Evolutionary conservation across 2,888 invertebrate genomes (phyloP).

Genomic region (Euproctis similis): DNA sequence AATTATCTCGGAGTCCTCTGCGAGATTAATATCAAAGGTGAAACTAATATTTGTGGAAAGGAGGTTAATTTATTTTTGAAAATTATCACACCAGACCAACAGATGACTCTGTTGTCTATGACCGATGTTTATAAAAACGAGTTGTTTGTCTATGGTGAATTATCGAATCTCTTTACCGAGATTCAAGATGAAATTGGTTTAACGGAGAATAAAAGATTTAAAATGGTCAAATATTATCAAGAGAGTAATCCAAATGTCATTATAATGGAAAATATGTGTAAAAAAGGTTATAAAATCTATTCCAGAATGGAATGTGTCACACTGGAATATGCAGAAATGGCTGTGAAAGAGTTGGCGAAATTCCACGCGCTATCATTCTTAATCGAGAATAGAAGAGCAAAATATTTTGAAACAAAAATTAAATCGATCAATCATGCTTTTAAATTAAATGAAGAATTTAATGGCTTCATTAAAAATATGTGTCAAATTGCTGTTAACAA

Average conservation of each 20-base stretch:
- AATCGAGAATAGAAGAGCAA: slow-evolving; percentile 27
- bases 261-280: slow-evolving; percentile 24
- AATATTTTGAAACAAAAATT: slow-evolving; percentile 33
- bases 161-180: slow-evolving; percentile 19
- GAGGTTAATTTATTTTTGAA: slow-evolving; percentile 38
- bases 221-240: slow-evolving; percentile 17
- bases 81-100: slow-evolving; percentile 18
- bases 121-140: slow-evolving; percentile 25
- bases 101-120: slow-evolving; percentile 19
- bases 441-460: slow-evolving; percentile 18
- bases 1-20: slow-evolving; percentile 28
- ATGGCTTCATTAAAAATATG: slow-evolving; percentile 21
- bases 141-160: slow-evolving; percentile 30
- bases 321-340: slow-evolving; percentile 30
- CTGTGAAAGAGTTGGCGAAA: slow-evolving; percentile 36
- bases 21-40: slow-evolving; percentile 30
- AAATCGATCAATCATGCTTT: slow-evolving; percentile 18
- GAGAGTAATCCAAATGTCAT: slow-evolving; percentile 5
- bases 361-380: slow-evolving; percentile 39
- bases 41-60: slow-evolving; percentile 21
- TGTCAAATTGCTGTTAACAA: slow-evolving; percentile 14
- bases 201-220: slow-evolving; percentile 17
- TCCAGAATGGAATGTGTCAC: slow-evolving; percentile 30
- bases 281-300: slow-evolving; percentile 29
- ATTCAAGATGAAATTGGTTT: slow-evolving; percentile 23